These are phyloP conservation scores for Dynastes tityus DNA, from an alignment of 2,888 invertebrate genomes.

Conservation along the genomic window DNA sequence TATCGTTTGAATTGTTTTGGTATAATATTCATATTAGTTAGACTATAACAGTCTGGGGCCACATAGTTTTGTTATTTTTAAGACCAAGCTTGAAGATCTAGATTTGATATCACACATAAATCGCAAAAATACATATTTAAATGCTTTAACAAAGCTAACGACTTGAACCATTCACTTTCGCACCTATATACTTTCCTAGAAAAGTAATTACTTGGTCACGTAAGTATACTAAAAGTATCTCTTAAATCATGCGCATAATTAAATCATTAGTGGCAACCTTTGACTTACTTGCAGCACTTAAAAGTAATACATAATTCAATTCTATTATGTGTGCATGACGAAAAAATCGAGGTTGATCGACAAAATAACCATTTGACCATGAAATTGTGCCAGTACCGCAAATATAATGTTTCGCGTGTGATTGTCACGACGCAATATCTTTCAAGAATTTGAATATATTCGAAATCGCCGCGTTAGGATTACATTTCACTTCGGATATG, in stretches of 20 bases:
- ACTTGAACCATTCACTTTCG: background rate
- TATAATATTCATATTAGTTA: too few species aligned
- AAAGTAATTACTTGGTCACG: background rate
- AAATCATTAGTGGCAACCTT: background rate
- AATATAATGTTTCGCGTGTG: constrained; percentile 3
- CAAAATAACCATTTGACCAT: constrained; percentile 20
- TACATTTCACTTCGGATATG: background rate
- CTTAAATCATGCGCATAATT: background rate
- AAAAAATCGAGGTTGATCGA: background rate
- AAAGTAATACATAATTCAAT: background rate
- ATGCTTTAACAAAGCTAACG: too few species aligned
- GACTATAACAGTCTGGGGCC: too few species aligned
- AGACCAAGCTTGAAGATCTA: too few species aligned
- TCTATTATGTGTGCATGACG: background rate
- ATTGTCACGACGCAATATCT: constrained; percentile 11
- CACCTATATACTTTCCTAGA: background rate
- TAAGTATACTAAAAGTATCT: background rate
- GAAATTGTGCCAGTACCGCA: background rate
- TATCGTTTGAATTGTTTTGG: too few species aligned
- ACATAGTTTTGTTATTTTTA: too few species aligned
- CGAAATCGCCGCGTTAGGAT: too few species aligned
- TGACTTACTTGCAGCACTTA: background rate
- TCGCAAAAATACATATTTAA: too few species aligned
- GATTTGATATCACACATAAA: too few species aligned
- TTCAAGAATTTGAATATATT: constrained; percentile 6